These are phyloP conservation scores for Clarias platycephalus DNA, from an alignment of 2,797 vertebrate species.

Conservation along the genomic window DNA sequence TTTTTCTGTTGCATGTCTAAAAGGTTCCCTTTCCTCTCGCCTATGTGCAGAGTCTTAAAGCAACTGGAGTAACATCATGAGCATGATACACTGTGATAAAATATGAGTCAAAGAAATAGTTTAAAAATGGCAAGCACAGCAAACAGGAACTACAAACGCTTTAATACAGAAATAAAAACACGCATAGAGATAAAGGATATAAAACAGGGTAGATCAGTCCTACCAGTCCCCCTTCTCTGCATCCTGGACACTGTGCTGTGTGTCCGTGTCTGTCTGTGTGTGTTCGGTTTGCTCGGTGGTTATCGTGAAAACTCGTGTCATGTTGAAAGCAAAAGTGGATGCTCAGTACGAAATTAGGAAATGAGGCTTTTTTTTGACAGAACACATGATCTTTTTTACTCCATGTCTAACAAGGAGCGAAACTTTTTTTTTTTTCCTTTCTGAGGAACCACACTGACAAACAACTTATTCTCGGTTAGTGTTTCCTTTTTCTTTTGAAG, in stretches of 20 bases:
- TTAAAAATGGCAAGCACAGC: not conserved
- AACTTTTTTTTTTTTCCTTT: not conserved
- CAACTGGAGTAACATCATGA: not conserved
- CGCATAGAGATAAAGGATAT: not conserved
- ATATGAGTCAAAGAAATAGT: not conserved
- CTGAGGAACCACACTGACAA: slow-evolving; percentile 4
- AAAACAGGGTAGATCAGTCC: not conserved
- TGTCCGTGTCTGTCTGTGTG: not conserved
- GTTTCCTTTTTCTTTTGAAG: not conserved
- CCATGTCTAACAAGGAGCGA: not conserved
- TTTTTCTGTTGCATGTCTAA: not conserved
- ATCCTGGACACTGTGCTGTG: not conserved
- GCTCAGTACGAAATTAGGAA: slow-evolving; percentile 49
- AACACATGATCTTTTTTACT: slow-evolving; percentile 22
- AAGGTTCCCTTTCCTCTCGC: not conserved
- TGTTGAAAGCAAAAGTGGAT: not conserved
- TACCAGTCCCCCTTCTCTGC: slow-evolving; percentile 39
- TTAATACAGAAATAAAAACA: not conserved
- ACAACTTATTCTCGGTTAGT: slow-evolving; percentile 3
- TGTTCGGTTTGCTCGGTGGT: not conserved
- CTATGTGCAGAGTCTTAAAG: not conserved
- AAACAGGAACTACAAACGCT: not conserved
- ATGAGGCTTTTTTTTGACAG: slow-evolving; percentile 46
- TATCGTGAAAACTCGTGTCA: not conserved
- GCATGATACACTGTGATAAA: not conserved